These are phyloP conservation scores for Lethenteron camtschaticum DNA, from an alignment of 2,113 vertebrate genomes.

Conservation along the genomic window DNA sequence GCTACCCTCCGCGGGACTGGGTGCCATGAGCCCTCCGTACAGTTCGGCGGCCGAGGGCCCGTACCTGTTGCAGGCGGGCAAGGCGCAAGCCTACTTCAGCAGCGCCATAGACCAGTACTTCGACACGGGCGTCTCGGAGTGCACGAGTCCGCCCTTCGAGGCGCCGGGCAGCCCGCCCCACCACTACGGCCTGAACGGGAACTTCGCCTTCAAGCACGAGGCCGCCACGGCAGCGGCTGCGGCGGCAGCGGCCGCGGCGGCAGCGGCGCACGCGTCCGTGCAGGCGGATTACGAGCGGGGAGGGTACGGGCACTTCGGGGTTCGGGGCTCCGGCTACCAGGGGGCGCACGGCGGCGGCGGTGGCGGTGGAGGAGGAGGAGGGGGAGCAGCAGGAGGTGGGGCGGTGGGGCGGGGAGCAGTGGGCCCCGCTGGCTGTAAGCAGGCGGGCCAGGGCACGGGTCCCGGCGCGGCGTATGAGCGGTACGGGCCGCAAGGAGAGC, in stretches of 20 bases:
- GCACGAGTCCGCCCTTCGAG: constrained; percentile 60
- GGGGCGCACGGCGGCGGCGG: too few species aligned
- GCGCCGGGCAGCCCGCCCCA: constrained; percentile 48
- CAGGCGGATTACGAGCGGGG: too few species aligned
- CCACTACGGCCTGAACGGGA: constrained; percentile 70
- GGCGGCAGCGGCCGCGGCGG: not conserved
- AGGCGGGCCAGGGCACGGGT: not conserved
- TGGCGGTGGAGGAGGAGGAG: too few species aligned
- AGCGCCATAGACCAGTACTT: constrained; percentile 29
- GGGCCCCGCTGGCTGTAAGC: too few species aligned
- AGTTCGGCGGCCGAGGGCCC: constrained; percentile 48
- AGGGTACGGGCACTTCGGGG: too few species aligned
- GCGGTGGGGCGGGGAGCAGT: too few species aligned
- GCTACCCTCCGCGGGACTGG: constrained; percentile 69
- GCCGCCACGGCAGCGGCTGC: constrained; percentile 29
- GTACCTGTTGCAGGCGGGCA: constrained; percentile 50
- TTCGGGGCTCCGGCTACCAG: too few species aligned
- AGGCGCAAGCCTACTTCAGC: constrained; percentile 35
- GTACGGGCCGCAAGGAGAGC: constrained; percentile 1
- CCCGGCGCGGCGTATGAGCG: not conserved
- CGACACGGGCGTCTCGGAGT: constrained; percentile 37
- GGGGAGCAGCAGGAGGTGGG: too few species aligned
- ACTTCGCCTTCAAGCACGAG: constrained; percentile 77
- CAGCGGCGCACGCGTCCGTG: not conserved
- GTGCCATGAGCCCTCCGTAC: constrained; percentile 52